These are phyloP conservation scores for Oxystoma pomonae DNA, from an alignment of 2,888 invertebrate genomes.

Conservation along the genomic window DNA sequence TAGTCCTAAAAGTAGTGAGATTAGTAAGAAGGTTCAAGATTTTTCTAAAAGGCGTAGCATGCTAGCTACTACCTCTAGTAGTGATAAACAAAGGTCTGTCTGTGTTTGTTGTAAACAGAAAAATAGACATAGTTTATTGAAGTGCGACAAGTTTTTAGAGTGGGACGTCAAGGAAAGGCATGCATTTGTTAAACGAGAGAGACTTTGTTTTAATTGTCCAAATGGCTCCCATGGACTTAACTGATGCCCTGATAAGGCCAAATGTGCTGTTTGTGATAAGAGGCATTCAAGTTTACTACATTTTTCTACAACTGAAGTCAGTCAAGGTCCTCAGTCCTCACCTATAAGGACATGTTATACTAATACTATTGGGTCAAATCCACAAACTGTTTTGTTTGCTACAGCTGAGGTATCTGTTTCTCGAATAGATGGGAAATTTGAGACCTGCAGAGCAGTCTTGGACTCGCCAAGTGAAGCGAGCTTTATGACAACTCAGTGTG, in stretches of 20 bases:
- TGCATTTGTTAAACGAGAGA: neutral
- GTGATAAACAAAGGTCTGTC: too few relatives aligned
- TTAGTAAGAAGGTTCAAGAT: too few relatives aligned
- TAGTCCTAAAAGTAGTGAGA: too few relatives aligned
- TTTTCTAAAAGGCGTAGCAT: too few relatives aligned
- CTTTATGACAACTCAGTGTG: neutral
- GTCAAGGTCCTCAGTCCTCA: neutral
- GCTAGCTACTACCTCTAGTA: too few relatives aligned
- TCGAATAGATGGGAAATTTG: neutral
- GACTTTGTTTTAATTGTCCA: neutral
- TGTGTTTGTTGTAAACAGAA: neutral
- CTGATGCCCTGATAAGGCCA: neutral
- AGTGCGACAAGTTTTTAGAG: neutral
- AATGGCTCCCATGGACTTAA: neutral
- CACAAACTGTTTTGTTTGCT: neutral
- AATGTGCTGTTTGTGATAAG: neutral
- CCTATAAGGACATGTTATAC: neutral
- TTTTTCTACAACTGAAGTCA: too few relatives aligned
- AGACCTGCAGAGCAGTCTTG: neutral
- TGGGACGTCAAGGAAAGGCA: neutral
- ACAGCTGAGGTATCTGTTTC: neutral
- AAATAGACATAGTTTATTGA: neutral
- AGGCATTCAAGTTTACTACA: neutral
- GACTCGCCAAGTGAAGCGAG: neutral
- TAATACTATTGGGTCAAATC: neutral